Conservation (phyloP, 1,140 invertebrate genomes). For the Hyles vespertilio region DNA sequence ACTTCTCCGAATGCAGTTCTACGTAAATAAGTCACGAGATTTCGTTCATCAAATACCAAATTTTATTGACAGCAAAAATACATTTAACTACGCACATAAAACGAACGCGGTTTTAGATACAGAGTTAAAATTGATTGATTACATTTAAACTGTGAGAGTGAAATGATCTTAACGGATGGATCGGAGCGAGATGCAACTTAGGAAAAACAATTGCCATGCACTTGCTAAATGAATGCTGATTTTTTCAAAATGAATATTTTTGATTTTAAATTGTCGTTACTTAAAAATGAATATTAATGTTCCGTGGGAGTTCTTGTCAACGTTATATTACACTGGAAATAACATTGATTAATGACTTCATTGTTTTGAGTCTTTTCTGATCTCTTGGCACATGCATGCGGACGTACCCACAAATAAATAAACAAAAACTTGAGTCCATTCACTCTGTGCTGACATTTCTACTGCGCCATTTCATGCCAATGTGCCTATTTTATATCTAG, state of each 20-base stretch:
- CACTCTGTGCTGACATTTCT: conserved; percentile 65
- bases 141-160: conserved; percentile 7
- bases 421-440: conserved; percentile 65
- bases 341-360: conserved; percentile 38
- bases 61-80: conserved; percentile 22
- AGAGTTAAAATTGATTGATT: conserved; percentile 22
- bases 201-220: background rate
- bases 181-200: conserved; percentile 2
- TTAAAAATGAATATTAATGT: background rate
- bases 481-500: conserved; percentile 41
- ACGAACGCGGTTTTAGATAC: conserved; percentile 16
- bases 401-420: conserved; percentile 61
- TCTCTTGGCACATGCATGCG: conserved; percentile 59
- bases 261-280: no score
- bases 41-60: conserved; percentile 14
- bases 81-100: conserved; percentile 17
- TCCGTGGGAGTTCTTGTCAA: no score
- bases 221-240: no score
- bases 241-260: no score
- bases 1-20: conserved; percentile 9
- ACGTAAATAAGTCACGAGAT: conserved; percentile 17
- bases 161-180: conserved; percentile 1
- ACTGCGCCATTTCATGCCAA: conserved; percentile 50
- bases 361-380: conserved; percentile 39
- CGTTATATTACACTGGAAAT: conserved; percentile 22